Evolutionary conservation across 2,113 vertebrate species (phyloP).

Genomic region (Delphinapterus leucas): DNA sequence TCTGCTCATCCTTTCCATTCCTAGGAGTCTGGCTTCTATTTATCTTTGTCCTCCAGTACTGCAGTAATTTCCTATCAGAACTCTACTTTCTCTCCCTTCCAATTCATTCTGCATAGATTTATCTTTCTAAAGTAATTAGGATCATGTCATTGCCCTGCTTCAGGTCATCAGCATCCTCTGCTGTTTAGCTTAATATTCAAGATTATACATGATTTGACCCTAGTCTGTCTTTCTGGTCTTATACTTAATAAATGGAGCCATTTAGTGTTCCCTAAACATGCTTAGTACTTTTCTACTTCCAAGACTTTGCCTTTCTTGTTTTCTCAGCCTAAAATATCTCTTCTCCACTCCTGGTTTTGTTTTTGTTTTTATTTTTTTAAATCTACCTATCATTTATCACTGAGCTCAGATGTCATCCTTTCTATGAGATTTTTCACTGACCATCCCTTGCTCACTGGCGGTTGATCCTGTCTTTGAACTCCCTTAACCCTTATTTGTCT

Average conservation of each 20-base stretch:
- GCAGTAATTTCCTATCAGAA: neutral
- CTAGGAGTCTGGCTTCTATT: neutral
- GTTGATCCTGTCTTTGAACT: neutral
- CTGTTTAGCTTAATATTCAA: neutral
- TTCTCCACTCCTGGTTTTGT: neutral
- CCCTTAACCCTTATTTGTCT: neutral
- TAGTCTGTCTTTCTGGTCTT: neutral
- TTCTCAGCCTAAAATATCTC: neutral
- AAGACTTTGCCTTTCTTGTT: neutral
- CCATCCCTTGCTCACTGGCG: neutral
- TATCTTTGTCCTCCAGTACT: neutral
- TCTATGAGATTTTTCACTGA: neutral
- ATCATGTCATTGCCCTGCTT: neutral
- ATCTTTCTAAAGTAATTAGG: neutral
- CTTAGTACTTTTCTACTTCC: neutral
- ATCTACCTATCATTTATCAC: neutral
- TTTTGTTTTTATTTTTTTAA: neutral
- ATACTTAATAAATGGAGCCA: neutral
- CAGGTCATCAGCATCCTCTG: neutral
- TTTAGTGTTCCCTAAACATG: neutral
- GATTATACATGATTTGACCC: neutral
- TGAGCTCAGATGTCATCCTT: neutral
- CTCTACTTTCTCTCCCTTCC: conserved; percentile 1
- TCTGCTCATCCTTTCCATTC: neutral
- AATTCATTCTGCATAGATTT: neutral